Base-by-base conservation (phyloP, 2,888 invertebrate genomes). In the Caenorhabditis sulstoni region DNA sequence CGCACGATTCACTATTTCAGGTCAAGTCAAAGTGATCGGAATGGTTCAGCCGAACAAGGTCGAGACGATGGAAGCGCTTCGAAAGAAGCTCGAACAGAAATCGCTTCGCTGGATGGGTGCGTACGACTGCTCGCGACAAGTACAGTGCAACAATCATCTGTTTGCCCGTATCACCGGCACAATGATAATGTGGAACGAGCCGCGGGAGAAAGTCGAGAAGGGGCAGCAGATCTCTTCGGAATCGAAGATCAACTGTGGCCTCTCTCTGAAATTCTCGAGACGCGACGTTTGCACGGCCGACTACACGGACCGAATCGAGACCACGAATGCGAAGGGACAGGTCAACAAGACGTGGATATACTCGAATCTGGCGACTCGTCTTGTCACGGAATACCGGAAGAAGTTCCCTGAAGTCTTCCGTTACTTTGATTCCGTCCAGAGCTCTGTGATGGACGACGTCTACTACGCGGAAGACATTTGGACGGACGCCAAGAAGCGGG, bases 261-360 rank as follows among this genome's bases (percentile, higher is more conserved):
- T 98, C 53, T 95, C 96, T 90, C 92, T 98, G 22, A 97, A 97
- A 91, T 95, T 94, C 89, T 95, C 94, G 81, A 95, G 95, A 90
- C 93, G 91, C 20, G 93, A 93, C 85, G 92, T 77, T 1, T 70
- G 74, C n/a, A 52, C 71, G 23, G 93, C 94, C 1, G 96, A 96
- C 37, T 97, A 94, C 91, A 95, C 95, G 0, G 94, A 93, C 62
- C 94, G 89, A 66, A 92, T 93, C 0, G 91, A 91, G 16, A 89
- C 89, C 49, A 88, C 88, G 4, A 64, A 64, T 45, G 3, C 20
- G 1, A 23, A 20, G 29, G 74, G 74, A 44, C 3, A 37, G 22
- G 23, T 52, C 1, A 35, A 45, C 8, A 58, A 62, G 49, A 22
- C 20, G 14, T 85, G 86, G 86, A 41, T 62, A 3, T 86, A 85